Base-by-base conservation (phyloP, 2,797 vertebrate species). In the Platalea minor region DNA sequence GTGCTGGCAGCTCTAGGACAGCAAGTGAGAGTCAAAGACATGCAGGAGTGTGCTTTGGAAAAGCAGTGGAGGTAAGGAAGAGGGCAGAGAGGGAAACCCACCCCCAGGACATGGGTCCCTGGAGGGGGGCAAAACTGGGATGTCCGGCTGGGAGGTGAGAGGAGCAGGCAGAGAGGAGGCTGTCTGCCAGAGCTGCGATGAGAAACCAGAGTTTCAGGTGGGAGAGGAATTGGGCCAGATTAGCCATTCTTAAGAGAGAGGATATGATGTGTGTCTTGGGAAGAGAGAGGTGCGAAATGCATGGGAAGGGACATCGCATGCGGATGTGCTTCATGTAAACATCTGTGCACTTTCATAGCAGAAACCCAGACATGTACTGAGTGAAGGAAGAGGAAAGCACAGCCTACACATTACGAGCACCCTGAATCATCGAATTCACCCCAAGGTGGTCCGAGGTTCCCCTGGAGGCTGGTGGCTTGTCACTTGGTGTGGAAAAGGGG, bases 81-180 rank as follows among this genome's bases (percentile, higher is more conserved):
- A 86, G 29, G 65, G 11, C 17, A 86, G 53, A 75, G 48, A 41
- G 5, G 14, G 25, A 87, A 63, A 82, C 17, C 35, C 24, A 67
- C 3, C 10, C 43, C n/a, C 11, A 35, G 29, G 41, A 28, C 35
- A 41, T 13, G 41, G 21, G 26, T 61, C 25, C 61, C 73, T 80
- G 39, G 48, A 60, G n/a, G 0, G 0, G 20, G 10, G 11, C 68
- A 89, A 89, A 91, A 39, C 8, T 0, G 0, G 13, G 20, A 51
- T 54, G 37, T 72, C 26, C 48, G 67, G 9, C 20, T 79, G 43
- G 17, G 41, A 88, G 17, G 63, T 46, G 17, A 76, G 51, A 82
- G 37, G 39, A 84, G 39, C 78, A 88, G 70, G 63, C 17, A 29
- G 46, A 35, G 24, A 77, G 29, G 33, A 19, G n/a, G 20, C 28